phyloP scores from a whole-genome alignment of 1,140 invertebrate species.

The Cotesia chilonis region DNA sequence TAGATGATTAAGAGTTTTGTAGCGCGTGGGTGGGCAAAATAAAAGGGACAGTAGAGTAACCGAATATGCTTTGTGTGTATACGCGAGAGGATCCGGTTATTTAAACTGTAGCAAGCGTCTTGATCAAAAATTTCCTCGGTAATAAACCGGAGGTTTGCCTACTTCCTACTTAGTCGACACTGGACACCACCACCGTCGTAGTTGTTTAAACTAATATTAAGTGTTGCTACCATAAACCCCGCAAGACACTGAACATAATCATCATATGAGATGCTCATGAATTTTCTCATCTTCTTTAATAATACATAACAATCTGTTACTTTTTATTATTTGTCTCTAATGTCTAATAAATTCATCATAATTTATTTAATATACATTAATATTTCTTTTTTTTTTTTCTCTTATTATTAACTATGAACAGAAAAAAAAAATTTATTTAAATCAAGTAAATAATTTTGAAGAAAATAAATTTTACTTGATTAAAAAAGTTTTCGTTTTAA shows the following conservation, averaged over 20 bases:
- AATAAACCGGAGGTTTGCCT: conserved; percentile 47
- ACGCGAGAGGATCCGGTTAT: conserved; percentile 43
- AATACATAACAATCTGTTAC: no score
- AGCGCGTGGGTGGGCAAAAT: conserved; percentile 28
- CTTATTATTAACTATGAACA: no score
- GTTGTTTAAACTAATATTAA: conserved; percentile 13
- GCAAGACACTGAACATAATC: conserved; percentile 1
- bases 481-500: no score
- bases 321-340: no score
- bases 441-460: no score
- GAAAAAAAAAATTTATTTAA: no score
- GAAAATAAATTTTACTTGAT: no score
- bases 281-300: no score
- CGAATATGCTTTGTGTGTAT: conserved; percentile 38
- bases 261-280: conserved; percentile 12
- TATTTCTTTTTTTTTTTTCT: no score
- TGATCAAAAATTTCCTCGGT: conserved; percentile 56
- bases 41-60: conserved; percentile 32
- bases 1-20: no score
- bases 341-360: no score
- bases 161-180: conserved; percentile 42
- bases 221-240: conserved; percentile 15
- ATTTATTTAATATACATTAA: no score
- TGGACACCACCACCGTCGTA: conserved; percentile 14
- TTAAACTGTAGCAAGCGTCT: conserved; percentile 54